Evolutionary conservation across 1,140 invertebrate species (phyloP).

Genomic region (Drosophila tropicalis): DNA sequence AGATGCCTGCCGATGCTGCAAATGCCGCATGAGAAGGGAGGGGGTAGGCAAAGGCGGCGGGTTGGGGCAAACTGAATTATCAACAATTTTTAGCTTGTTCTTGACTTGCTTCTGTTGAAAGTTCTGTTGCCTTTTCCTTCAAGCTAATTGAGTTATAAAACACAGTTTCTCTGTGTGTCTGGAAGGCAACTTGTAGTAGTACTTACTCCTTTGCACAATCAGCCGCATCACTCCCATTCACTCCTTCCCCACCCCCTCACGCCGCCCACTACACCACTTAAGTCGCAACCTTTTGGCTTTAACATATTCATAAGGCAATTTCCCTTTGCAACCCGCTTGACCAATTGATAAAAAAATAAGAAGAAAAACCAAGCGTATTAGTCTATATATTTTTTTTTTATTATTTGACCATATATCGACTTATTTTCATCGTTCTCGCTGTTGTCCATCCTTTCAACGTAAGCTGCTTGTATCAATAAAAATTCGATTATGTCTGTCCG

Average conservation of each 20-base stretch:
- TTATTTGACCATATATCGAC: constrained; percentile 55
- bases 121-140: constrained; percentile 46
- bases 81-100: constrained; percentile 63
- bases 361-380: constrained; percentile 50
- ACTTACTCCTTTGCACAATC: constrained; percentile 6
- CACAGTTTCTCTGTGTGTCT: constrained; percentile 34
- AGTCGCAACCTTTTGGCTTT: constrained; percentile 42
- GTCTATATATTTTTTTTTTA: constrained; percentile 69
- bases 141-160: constrained; percentile 70
- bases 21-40: neutral
- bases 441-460: constrained; percentile 70
- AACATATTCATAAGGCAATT: constrained; percentile 75
- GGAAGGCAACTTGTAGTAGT: constrained; percentile 13
- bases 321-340: constrained; percentile 34
- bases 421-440: constrained; percentile 35
- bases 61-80: constrained; percentile 66
- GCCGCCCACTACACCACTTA: neutral
- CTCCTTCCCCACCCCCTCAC: no score
- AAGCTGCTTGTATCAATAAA: constrained; percentile 82
- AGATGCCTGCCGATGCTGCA: constrained; percentile 51
- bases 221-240: constrained; percentile 16
- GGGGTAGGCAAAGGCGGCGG: constrained; percentile 28
- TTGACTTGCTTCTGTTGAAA: constrained; percentile 14
- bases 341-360: constrained; percentile 68
- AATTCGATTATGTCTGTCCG: constrained; percentile 72